phyloP scores from a whole-genome alignment of 2,797 vertebrate genomes.

The Acrocephalus scirpaceus region DNA sequence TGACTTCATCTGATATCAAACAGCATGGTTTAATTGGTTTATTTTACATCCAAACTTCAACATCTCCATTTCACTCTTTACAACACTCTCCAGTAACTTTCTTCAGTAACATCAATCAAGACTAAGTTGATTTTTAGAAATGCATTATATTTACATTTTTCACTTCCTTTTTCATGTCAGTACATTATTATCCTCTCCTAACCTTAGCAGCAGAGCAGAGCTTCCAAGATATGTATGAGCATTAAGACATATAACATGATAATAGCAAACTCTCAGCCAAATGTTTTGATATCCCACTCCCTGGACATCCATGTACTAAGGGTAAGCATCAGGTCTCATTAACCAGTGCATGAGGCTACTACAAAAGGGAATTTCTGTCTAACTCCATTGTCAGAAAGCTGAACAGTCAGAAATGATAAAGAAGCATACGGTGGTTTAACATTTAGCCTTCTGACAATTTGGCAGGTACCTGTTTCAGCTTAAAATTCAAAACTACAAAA shows the following conservation, averaged over 20 bases:
- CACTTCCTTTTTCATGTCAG: background rate
- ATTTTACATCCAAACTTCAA: constrained; percentile 12
- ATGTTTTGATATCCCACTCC: background rate
- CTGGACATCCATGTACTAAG: background rate
- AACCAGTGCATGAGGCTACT: background rate
- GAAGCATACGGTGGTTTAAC: background rate
- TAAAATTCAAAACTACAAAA: background rate
- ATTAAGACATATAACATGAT: background rate
- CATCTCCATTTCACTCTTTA: background rate
- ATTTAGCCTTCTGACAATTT: constrained; percentile 3
- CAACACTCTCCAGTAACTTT: background rate
- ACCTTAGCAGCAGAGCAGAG: constrained; percentile 16
- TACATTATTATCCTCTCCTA: background rate
- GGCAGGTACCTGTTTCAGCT: background rate
- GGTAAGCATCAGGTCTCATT: background rate
- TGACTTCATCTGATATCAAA: constrained; percentile 27
- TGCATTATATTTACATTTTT: background rate
- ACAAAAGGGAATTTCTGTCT: background rate
- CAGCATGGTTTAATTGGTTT: constrained; percentile 21
- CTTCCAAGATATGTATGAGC: constrained; percentile 2
- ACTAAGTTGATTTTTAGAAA: background rate
- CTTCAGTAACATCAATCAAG: background rate
- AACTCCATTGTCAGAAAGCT: background rate
- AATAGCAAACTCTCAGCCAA: background rate
- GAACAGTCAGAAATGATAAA: background rate